Percentiles rank a stretch among this genome's conserved stretches.
Conservation (phyloP, 2,888 invertebrate species). For the Tenodera sinensis region DNA sequence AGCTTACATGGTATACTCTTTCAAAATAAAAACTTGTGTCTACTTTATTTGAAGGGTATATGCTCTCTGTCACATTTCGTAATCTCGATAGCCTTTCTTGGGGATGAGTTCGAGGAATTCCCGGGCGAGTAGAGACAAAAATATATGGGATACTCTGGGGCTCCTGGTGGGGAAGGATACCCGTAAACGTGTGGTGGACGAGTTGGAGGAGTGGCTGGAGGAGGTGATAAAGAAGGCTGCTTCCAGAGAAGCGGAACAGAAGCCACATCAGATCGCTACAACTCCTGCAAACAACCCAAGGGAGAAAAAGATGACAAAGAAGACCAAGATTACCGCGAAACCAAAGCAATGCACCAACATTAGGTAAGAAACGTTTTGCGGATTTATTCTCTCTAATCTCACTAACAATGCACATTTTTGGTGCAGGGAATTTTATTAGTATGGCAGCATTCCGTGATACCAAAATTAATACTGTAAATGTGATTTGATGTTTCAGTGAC, state of each 20-base stretch:
- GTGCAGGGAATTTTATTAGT: too few species aligned
- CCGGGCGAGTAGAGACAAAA: conserved; percentile 38
- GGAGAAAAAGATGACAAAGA: background rate
- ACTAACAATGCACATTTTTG: too few species aligned
- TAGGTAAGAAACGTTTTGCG: background rate
- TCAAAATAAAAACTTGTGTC: background rate
- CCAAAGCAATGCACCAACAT: conserved; percentile 4
- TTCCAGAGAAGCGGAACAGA: background rate
- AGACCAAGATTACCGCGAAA: background rate
- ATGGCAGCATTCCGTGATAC: too few species aligned
- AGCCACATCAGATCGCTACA: background rate
- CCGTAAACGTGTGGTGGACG: conserved; percentile 46
- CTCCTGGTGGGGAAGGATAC: conserved; percentile 54
- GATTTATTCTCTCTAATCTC: too few species aligned
- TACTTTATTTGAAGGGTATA: background rate
- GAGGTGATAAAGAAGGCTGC: conserved; percentile 36
- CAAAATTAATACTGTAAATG: too few species aligned
- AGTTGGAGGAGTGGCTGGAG: conserved; percentile 40
- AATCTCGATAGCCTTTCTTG: background rate
- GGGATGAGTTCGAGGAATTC: background rate
- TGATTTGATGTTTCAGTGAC: too few species aligned
- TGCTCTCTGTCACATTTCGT: background rate
- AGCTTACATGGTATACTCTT: too few species aligned
- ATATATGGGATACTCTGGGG: conserved; percentile 63
- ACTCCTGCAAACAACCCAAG: background rate